Evolutionary conservation across 2,797 vertebrate species (phyloP), one percentile per base, ranked within the genome.

Genomic region (Tangara arthus): DNA sequence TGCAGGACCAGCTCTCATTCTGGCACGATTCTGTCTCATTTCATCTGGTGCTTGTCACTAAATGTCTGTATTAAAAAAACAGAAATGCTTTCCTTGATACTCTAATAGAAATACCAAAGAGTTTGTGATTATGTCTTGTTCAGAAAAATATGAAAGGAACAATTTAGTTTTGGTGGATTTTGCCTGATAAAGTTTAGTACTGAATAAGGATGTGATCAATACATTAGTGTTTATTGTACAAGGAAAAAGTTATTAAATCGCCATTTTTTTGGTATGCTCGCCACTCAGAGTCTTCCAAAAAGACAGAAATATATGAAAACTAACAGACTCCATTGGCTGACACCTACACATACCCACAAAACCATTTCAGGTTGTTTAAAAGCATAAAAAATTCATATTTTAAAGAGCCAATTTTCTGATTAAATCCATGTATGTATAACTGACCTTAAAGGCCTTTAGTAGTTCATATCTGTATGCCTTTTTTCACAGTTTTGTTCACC

Each of bases 281-380:
- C 49, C 12, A 13, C 27, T 60, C 28, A 34, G 34, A 76, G 5
- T 69, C 52, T 47, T 83, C 23, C 3, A 30, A 52, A 2, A 18
- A 41, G 9, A 63, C 6, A 69, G 7, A 92, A 80, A 66, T 50
- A 35, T 9, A 22, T 28, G 30, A 89, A 70, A 63, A 70, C 42
- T 37, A 81, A 44, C 7, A 59, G 20, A 4, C 20, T 90, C 2
- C 5, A 13, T 27, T 73, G 16, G 13, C 7, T 61, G 18, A 22
- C 19, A 60, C 4, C 2, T 34, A 22, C 34, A 30, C 1, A 10
- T 30, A 27, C 7, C 17, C 12, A n/a, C 3, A 2, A 11, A 22
- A 4, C 2, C 3, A 18, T 28, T 42, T 71, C 2, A 20, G 24
- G 30, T 57, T 79, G 22, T 52, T 78, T 18, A 52, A 78, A 86